Conservation (phyloP, 2,797 vertebrate species). For the Chelon auratus region DNA sequence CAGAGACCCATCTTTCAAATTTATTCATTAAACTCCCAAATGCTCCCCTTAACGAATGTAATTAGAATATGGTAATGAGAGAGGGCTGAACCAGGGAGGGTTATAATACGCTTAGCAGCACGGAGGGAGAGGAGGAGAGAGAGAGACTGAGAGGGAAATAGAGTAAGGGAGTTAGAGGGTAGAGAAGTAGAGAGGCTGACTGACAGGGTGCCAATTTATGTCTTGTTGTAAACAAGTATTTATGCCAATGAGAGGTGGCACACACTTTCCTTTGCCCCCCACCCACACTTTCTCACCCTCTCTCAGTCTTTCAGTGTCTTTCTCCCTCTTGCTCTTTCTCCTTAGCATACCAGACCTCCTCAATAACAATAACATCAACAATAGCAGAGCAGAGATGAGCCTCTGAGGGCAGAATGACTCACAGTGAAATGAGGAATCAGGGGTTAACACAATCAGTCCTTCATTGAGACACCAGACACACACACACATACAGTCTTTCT, state of each 20-base stretch:
- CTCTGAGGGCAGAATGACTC: conserved; percentile 71
- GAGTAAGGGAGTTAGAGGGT: conserved; percentile 70
- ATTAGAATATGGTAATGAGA: conserved; percentile 89
- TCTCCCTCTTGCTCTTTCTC: conserved; percentile 34
- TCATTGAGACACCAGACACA: conserved; percentile 41
- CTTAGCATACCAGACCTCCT: conserved; percentile 64
- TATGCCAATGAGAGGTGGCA: conserved; percentile 81
- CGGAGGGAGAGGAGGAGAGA: conserved; percentile 64
- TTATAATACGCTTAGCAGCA: conserved; percentile 83
- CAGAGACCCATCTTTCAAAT: conserved; percentile 81
- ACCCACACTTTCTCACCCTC: conserved; percentile 14
- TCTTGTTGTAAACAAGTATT: conserved; percentile 84
- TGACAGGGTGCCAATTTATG: conserved; percentile 86
- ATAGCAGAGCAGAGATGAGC: conserved; percentile 60
- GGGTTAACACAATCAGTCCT: conserved; percentile 73
- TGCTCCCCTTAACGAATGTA: conserved; percentile 85
- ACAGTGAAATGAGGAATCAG: conserved; percentile 62
- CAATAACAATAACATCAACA: conserved; percentile 73
- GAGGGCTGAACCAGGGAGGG: conserved; percentile 86
- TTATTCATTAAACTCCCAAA: conserved; percentile 87
- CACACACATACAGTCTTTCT: neutral
- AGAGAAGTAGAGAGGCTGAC: conserved; percentile 79
- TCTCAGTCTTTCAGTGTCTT: neutral
- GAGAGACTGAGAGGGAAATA: conserved; percentile 59
- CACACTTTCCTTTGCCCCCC: conserved; percentile 61